Evolutionary conservation across 2,797 vertebrate genomes (phyloP), one percentile per base, ranked within the genome.

Genomic region (Manis crassicaudata): DNA sequence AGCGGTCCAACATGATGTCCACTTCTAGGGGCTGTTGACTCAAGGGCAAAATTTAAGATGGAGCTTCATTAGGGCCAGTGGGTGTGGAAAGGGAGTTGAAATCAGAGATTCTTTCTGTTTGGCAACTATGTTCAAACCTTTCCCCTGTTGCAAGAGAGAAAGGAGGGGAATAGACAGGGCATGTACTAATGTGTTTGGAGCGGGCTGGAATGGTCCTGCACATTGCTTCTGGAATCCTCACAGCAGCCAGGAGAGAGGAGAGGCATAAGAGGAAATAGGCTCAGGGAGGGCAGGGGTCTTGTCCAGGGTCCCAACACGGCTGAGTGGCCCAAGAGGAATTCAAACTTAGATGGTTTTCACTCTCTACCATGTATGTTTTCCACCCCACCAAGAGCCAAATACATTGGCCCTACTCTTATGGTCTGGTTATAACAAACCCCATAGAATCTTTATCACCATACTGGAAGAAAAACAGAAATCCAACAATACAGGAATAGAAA

Each of bases 111-210:
- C 7, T 2, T 2, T 54, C 58, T 75, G 27, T 87, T 70, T 63
- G 3, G 27, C 75, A 72, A 25, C 54, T 76, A 0, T 1, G 5
- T 94, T 75, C 35, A 40, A 82, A n/a, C 54, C 54, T 52, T 96
- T 16, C 5, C 62, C n/a, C 54, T 9, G 11, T 14, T 23, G 21
- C 35, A 40, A 54, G 32, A 63, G 17, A 60, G 46, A 60, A 82
- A 65, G 29, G 54, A 56, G 27, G 46, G 12, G 27, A 32, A 23
- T 3, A 0, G 5, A 13, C 0, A 18, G 68, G 54, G 18, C 18
- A 2, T 25, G 21, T 32, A 25, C 8, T 21, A 0, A 8, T 2
- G 3, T 29, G n/a, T 0, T 6, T 32, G 21, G 4, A 13, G 25
- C 2, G 3, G 85, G 6, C 60, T 62, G 2, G 18, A 21, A 35